A percentile compares a stretch with the other conserved stretches of the same genome.
phyloP scores from a whole-genome alignment of 1,140 invertebrate genomes.

The Drosophila bocki region DNA sequence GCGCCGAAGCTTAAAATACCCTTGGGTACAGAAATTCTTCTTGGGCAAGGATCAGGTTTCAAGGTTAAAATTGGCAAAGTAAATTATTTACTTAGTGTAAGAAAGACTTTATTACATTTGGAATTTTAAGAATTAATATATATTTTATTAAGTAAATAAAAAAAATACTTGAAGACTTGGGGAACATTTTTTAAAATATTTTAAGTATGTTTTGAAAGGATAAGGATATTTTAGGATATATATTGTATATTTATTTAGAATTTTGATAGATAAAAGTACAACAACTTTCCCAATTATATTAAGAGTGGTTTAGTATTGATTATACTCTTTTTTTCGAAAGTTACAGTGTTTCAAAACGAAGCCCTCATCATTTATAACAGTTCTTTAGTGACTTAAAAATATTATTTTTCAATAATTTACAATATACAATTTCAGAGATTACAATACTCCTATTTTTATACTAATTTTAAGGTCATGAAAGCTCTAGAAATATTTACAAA shows the following conservation, averaged over 20 bases:
- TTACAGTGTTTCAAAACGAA: too few species aligned
- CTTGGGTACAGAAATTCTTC: constrained; percentile 4
- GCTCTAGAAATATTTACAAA: background rate
- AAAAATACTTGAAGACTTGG: background rate
- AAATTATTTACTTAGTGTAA: background rate
- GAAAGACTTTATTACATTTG: background rate
- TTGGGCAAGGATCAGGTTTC: constrained; percentile 9
- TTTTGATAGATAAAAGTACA: too few species aligned
- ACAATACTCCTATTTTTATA: too few species aligned
- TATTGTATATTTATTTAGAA: too few species aligned
- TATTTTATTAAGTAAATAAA: background rate
- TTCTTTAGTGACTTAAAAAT: too few species aligned
- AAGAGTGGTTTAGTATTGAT: too few species aligned
- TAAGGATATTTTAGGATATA: background rate
- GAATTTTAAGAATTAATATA: too few species aligned
- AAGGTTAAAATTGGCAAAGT: constrained; percentile 4
- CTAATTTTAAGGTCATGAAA: background rate
- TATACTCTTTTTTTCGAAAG: too few species aligned
- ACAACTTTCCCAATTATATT: too few species aligned
- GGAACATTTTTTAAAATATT: background rate
- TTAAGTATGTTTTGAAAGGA: background rate
- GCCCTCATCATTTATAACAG: too few species aligned
- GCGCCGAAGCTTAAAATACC: constrained; percentile 17
- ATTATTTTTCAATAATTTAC: too few species aligned
- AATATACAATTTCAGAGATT: too few species aligned